Percentiles rank a stretch among this genome's conserved stretches.
Evolutionary conservation across 2,113 vertebrate species (phyloP).

Genomic region (Myrmecobius fasciatus): DNA sequence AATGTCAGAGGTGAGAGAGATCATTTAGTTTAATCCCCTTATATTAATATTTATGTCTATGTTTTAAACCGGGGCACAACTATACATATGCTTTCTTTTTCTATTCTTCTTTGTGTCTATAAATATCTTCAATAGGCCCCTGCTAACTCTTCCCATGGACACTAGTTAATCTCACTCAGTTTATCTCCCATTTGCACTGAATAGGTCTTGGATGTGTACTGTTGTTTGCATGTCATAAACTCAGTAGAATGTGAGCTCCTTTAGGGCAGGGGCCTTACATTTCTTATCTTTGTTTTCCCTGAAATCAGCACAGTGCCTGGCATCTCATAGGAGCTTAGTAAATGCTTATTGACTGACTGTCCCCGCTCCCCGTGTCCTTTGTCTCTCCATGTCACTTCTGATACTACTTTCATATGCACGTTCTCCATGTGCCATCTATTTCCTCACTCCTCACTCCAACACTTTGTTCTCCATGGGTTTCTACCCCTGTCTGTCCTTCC

Average conservation of each 20-base stretch:
- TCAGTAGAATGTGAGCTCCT: background rate
- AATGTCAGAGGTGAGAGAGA: background rate
- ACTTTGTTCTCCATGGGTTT: background rate
- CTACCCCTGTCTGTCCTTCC: background rate
- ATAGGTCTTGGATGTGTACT: background rate
- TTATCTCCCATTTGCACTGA: background rate
- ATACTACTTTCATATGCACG: background rate
- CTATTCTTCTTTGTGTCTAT: background rate
- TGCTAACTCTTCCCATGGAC: background rate
- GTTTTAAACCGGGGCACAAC: background rate
- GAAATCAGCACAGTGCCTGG: background rate
- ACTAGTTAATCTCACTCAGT: background rate
- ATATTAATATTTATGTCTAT: background rate
- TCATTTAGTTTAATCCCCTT: background rate
- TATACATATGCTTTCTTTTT: background rate
- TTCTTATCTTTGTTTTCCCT: background rate
- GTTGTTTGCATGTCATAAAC: background rate
- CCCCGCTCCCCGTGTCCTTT: background rate
- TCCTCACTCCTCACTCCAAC: background rate
- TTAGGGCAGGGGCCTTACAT: background rate
- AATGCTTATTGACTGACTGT: background rate
- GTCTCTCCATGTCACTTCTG: background rate
- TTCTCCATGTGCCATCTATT: background rate
- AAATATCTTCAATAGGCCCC: background rate
- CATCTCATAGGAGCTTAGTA: background rate